Conservation (phyloP, 2,113 vertebrate genomes). For the Daubentonia madagascariensis region DNA sequence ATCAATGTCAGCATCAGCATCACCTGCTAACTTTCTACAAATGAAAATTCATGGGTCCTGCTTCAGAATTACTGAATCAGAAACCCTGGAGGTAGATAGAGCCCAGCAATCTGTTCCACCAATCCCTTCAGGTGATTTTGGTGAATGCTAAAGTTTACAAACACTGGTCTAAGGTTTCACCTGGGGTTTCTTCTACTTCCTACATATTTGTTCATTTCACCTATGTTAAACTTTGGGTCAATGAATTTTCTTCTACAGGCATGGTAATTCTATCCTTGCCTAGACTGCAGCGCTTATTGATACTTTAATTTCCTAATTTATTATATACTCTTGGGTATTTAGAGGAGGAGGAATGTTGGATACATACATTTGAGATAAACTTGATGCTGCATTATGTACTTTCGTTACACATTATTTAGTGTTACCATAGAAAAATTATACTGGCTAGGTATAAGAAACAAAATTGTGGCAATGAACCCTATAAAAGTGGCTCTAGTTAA, state of each 20-base stretch:
- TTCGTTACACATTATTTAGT: neutral
- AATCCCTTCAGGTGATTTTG: neutral
- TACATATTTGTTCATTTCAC: neutral
- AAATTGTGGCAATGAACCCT: neutral
- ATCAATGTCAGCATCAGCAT: neutral
- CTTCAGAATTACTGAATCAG: neutral
- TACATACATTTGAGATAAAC: neutral
- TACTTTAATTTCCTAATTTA: neutral
- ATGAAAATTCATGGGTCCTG: neutral
- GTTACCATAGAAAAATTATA: neutral
- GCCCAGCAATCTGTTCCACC: neutral
- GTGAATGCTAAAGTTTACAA: neutral
- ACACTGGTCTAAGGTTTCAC: neutral
- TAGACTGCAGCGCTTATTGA: neutral
- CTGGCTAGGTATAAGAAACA: neutral
- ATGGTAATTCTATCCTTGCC: neutral
- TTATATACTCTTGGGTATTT: neutral
- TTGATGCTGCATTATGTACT: neutral
- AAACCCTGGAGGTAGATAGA: neutral
- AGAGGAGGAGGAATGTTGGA: neutral
- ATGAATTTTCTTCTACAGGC: neutral
- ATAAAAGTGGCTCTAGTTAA: neutral
- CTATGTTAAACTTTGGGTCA: neutral
- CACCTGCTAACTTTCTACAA: neutral
- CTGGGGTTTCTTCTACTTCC: neutral